Conservation (phyloP, 2,797 vertebrate genomes). For the Anguilla marmorata region DNA sequence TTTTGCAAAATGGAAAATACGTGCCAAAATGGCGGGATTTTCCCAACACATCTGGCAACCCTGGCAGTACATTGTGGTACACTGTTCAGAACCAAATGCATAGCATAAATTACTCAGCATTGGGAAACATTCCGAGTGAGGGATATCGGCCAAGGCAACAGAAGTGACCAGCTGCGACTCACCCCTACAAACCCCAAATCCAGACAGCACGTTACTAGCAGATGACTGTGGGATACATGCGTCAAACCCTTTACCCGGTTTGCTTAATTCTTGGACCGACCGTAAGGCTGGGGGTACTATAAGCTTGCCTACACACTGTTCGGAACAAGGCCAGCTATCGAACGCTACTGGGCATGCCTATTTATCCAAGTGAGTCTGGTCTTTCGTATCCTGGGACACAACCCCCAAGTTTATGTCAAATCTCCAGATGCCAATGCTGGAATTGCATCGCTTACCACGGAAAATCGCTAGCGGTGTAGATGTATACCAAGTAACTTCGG, state of each 20-base stretch:
- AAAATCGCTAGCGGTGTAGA: no score
- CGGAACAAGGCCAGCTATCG: neutral
- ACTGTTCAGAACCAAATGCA: neutral
- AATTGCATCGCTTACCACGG: no score
- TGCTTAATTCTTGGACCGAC: no score
- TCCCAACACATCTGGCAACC: neutral
- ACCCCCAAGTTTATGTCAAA: no score
- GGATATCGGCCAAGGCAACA: neutral
- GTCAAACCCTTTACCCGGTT: no score
- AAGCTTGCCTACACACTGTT: neutral
- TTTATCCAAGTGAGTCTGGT: no score
- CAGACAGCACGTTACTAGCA: neutral
- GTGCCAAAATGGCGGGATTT: conserved; percentile 9
- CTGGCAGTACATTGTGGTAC: neutral
- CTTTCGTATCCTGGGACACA: no score
- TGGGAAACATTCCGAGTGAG: neutral
- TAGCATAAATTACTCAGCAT: neutral
- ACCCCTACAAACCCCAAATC: neutral
- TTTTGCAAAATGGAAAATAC: neutral
- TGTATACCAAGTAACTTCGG: no score
- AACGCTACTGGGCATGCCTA: no score
- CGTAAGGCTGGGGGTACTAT: no score
- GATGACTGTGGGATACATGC: no score
- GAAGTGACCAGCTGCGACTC: neutral
- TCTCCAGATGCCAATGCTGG: no score